Percentiles rank a stretch among this genome's conserved stretches.
These are phyloP conservation scores for Mycetomoellerius zeteki DNA, from an alignment of 1,140 invertebrate species.

Conservation along the genomic window DNA sequence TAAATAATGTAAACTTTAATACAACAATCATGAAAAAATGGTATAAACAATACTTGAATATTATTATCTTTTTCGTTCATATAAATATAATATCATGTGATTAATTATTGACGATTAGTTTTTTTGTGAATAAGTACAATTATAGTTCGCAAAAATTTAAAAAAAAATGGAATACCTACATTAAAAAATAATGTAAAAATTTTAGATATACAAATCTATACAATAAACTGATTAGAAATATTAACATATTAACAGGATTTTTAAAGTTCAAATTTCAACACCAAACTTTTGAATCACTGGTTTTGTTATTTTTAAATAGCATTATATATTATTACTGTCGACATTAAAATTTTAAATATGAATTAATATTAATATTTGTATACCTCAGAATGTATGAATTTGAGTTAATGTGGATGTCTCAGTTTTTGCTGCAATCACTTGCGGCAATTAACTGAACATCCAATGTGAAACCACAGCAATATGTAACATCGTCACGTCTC, in stretches of 20 bases:
- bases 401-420: neutral
- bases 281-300: neutral
- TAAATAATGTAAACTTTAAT: neutral
- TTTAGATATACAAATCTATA: neutral
- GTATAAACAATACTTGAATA: constrained; percentile 1
- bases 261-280: too few species aligned
- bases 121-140: neutral
- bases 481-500: constrained; percentile 64
- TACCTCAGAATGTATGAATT: constrained; percentile 6
- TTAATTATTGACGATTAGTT: neutral
- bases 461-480: constrained; percentile 68
- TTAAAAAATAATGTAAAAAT: neutral
- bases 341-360: neutral
- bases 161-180: neutral
- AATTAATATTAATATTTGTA: constrained; percentile 5
- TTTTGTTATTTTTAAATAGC: neutral
- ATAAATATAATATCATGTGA: neutral
- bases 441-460: constrained; percentile 77
- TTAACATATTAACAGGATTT: neutral
- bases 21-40: neutral
- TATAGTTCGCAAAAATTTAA: neutral
- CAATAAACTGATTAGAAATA: neutral
- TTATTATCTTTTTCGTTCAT: neutral
- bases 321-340: neutral
- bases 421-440: neutral